Evolutionary conservation across 2,113 vertebrate species (phyloP), one percentile per base, ranked within the genome.

Genomic region (Cavia porcellus): DNA sequence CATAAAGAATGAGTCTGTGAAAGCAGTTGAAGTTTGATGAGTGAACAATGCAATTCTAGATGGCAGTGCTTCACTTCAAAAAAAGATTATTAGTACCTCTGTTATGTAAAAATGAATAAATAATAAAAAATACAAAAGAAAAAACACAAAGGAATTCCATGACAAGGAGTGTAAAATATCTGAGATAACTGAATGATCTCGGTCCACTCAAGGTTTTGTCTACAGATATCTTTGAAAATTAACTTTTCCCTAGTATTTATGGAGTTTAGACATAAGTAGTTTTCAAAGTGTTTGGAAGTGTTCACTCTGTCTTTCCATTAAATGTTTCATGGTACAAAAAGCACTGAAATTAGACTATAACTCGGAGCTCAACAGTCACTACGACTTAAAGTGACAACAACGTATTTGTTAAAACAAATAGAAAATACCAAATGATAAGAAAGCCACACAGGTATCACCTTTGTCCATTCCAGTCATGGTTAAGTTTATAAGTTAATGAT

Each of bases 241-340:
- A 68, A 92, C 80, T 92, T 79, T 92, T 57, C 7, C 83, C 14
- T 32, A 64, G 59, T 83, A 64, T 50, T 30, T 12, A 38, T 72
- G 1, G 55, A 80, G 77, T 79, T 96, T 93, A 59, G 8, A 86
- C 4, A 52, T 57, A 47, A 17, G 1, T 57, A 38, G 82, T 84
- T 83, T 25, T 84, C 42, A 74, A 64, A 92, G 30, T 92, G 35
- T 42, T 92, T 64, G 55, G 81, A 87, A 94, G 35, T 82, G 84
- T 24, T 75, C 28, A 57, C 32, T 87, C 70, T 7, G 62, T 2
- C 0, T 62, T 84, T 85, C 32, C 2, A 66, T 30, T 85, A 86
- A 86, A 90, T 80, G 86, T 88, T 93, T 0, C 13, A 19, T 47
- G 1, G 4, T 30, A 24, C 82, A 72, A 90, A 89, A 0, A 70